Evolutionary conservation across 2,888 invertebrate species (phyloP).

Genomic region (Parapristionchus giblindavisi): DNA sequence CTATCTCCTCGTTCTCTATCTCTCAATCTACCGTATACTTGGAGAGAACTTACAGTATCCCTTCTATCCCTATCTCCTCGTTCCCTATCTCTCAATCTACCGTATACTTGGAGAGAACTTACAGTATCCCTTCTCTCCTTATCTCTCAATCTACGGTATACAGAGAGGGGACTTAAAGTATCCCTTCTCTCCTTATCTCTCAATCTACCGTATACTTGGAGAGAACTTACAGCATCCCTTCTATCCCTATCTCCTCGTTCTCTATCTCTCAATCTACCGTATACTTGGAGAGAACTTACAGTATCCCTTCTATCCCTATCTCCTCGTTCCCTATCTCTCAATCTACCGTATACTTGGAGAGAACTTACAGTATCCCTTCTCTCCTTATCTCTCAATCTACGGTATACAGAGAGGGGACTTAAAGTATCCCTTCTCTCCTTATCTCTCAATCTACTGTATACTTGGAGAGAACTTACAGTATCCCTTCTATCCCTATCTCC

Average conservation of each 20-base stretch:
- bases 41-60: constrained; percentile 2
- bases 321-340: too few relatives aligned
- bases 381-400: not conserved
- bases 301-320: constrained; percentile 7
- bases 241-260: too few relatives aligned
- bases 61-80: too few relatives aligned
- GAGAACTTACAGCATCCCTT: constrained; percentile 8
- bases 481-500: too few relatives aligned
- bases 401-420: too few relatives aligned
- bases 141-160: not conserved
- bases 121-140: constrained; percentile 13
- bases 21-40: not conserved
- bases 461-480: too few relatives aligned
- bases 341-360: too few relatives aligned
- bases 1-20: constrained; percentile 1
- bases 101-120: too few relatives aligned
- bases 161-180: not conserved
- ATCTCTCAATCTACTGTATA: too few relatives aligned
- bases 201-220: too few relatives aligned
- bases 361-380: constrained; percentile 15
- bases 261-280: not conserved
- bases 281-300: too few relatives aligned
- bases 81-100: constrained; percentile 14
- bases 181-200: constrained; percentile 15
- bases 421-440: constrained; percentile 3